phyloP scores from a whole-genome alignment of 2,113 vertebrate genomes.

The Zapornia atra region DNA sequence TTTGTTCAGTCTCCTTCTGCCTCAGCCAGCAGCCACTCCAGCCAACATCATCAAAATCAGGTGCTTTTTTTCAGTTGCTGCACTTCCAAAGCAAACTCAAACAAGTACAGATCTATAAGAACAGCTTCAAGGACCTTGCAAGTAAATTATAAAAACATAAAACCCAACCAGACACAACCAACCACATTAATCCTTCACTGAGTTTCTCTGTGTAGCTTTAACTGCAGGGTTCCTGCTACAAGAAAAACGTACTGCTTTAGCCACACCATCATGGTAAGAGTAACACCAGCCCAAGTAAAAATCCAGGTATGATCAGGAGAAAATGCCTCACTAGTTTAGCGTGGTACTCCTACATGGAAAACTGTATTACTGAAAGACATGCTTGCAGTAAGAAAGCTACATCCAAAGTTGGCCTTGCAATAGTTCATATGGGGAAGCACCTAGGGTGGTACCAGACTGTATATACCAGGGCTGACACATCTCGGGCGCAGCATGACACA shows the following conservation, averaged over 20 bases:
- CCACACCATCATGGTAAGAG: not conserved
- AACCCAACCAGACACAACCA: not conserved
- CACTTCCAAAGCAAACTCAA: slow-evolving; percentile 44
- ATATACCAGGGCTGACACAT: not conserved
- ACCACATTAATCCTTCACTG: not conserved
- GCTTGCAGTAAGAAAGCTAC: not conserved
- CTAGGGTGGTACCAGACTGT: not conserved
- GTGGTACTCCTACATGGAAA: not conserved
- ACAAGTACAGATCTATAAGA: slow-evolving; percentile 3
- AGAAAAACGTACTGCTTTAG: not conserved
- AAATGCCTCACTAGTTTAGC: not conserved
- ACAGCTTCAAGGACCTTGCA: not conserved
- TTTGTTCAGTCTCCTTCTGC: slow-evolving; percentile 3
- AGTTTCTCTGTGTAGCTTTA: not conserved
- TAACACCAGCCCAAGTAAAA: not conserved
- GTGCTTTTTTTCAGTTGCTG: not conserved
- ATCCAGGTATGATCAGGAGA: not conserved
- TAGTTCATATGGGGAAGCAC: not conserved
- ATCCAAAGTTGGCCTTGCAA: not conserved
- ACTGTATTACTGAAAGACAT: not conserved
- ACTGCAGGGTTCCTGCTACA: not conserved
- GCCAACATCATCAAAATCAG: slow-evolving; percentile 31
- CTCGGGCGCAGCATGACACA: not conserved
- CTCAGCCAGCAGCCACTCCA: not conserved
- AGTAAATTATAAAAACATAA: slow-evolving; percentile 17